Evolutionary conservation across 2,113 vertebrate species (phyloP).

Genomic region (Campylomormyrus tamandua): DNA sequence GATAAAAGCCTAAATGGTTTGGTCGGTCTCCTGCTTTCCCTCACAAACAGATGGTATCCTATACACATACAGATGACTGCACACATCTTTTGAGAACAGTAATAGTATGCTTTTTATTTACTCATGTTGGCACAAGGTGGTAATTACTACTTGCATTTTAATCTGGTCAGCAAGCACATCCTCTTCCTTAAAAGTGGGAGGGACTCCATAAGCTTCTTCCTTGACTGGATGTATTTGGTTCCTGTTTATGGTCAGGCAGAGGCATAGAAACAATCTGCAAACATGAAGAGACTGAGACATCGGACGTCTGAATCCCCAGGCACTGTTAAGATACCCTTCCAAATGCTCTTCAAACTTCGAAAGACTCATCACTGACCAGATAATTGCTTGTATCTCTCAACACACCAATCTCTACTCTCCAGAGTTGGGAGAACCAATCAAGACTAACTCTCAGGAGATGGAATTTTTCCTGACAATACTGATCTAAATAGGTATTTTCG

Average conservation of each 20-base stretch:
- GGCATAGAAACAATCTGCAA: too few species aligned
- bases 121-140: too few species aligned
- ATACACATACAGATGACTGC: not conserved
- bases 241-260: too few species aligned
- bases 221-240: too few species aligned
- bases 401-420: not conserved
- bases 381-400: not conserved
- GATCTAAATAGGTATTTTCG: not conserved
- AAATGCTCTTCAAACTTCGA: not conserved
- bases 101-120: too few species aligned
- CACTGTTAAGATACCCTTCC: not conserved
- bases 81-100: not conserved
- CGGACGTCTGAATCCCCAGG: too few species aligned
- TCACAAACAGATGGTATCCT: not conserved
- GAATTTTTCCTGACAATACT: not conserved
- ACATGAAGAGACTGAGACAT: too few species aligned
- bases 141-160: too few species aligned
- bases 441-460: constrained; percentile 7
- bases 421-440: not conserved
- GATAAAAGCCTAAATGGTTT: not conserved
- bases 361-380: not conserved
- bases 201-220: too few species aligned
- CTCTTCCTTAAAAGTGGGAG: too few species aligned
- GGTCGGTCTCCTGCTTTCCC: too few species aligned
- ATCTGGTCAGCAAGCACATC: too few species aligned